Conservation (phyloP, 2,113 vertebrate species). For the Grallaria varia region DNA sequence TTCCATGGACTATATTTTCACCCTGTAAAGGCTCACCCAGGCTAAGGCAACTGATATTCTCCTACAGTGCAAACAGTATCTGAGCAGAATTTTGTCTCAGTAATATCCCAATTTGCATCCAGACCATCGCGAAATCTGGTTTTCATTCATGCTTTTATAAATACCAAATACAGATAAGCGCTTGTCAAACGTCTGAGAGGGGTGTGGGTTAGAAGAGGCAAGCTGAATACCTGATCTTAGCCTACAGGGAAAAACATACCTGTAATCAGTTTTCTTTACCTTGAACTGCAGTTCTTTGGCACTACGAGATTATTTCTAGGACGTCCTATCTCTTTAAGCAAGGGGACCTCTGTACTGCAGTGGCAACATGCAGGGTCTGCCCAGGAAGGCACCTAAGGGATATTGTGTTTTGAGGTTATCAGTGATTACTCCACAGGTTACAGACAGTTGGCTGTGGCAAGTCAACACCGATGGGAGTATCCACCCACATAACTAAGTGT, state of each 20-base stretch:
- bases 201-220: not conserved
- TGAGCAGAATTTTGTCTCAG: not conserved
- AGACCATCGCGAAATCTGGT: not conserved
- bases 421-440: not conserved
- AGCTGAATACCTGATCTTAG: not conserved
- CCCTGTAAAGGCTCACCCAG: not conserved
- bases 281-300: not conserved
- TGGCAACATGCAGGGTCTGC: not conserved
- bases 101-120: not conserved
- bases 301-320: not conserved
- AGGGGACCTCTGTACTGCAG: not conserved
- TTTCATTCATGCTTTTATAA: not conserved
- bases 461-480: constrained; percentile 26
- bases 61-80: not conserved
- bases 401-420: not conserved
- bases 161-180: not conserved
- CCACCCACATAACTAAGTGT: constrained; percentile 20
- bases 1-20: not conserved
- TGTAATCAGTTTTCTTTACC: not conserved
- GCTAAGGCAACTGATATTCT: not conserved
- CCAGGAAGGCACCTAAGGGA: not conserved
- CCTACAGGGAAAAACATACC: not conserved
- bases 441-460: not conserved
- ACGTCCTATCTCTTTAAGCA: not conserved
- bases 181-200: not conserved